Percentiles rank a stretch among this genome's conserved stretches.
phyloP scores from a whole-genome alignment of 2,888 invertebrate genomes.

The Saturnia pavonia region DNA sequence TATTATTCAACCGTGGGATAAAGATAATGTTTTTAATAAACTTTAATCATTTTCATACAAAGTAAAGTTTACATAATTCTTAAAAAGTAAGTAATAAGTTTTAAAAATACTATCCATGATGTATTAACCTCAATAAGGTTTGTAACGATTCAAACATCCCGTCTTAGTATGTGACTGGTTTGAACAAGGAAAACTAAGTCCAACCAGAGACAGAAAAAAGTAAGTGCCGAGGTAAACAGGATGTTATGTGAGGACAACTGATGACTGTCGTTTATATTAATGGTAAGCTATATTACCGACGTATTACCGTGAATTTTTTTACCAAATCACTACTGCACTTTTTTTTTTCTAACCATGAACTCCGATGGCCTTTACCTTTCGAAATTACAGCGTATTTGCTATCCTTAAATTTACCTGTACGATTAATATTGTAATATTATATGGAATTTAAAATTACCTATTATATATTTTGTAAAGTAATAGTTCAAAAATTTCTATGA shows the following conservation, averaged over 20 bases:
- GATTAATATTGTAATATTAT: too few relatives aligned
- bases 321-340: not conserved
- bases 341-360: not conserved
- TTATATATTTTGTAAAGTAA: not conserved
- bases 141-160: conserved; percentile 38
- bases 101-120: not conserved
- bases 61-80: not conserved
- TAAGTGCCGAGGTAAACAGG: conserved; percentile 62
- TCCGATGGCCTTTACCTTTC: not conserved
- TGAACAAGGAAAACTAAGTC: conserved; percentile 53
- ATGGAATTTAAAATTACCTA: too few relatives aligned
- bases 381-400: not conserved
- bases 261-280: conserved; percentile 48
- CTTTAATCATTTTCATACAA: too few relatives aligned
- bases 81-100: too few relatives aligned
- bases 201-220: conserved; percentile 55
- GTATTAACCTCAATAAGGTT: conserved; percentile 18
- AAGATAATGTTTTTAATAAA: too few relatives aligned
- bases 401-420: not conserved
- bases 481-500: not conserved
- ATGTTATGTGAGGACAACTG: conserved; percentile 57
- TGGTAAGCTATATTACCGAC: conserved; percentile 29
- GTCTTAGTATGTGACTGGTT: conserved; percentile 42
- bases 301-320: not conserved
- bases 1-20: too few relatives aligned